phyloP scores from a whole-genome alignment of 2,113 vertebrate genomes.

The Pseudorectes ferrugineus region DNA sequence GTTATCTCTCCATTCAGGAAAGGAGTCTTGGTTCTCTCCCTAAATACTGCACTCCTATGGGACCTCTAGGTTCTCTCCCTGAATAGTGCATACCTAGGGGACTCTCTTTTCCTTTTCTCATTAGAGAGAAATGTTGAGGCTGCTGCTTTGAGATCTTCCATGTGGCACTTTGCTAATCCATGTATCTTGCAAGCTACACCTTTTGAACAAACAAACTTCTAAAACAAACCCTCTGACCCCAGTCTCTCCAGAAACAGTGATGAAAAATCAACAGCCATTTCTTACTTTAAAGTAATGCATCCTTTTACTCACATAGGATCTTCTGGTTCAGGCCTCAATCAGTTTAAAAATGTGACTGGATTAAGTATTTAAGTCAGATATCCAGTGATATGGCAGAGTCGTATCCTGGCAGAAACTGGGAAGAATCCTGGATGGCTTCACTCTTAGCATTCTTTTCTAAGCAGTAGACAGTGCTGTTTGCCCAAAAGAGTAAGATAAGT shows the following conservation, averaged over 20 bases:
- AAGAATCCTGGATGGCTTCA: background rate
- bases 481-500: background rate
- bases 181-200: background rate
- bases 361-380: background rate
- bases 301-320: background rate
- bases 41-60: background rate
- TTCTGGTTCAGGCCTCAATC: background rate
- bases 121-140: background rate
- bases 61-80: background rate
- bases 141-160: constrained; percentile 2
- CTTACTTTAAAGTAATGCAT: background rate
- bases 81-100: background rate
- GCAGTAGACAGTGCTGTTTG: background rate
- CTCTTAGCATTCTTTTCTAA: background rate
- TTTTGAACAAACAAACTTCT: background rate
- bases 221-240: background rate
- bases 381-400: background rate
- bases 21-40: background rate
- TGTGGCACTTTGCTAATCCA: background rate
- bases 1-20: background rate
- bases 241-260: background rate
- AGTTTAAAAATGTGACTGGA: background rate
- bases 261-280: background rate
- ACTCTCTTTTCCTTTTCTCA: background rate
- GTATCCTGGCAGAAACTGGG: background rate